Evolutionary conservation across 2,888 invertebrate species (phyloP), one percentile per base, ranked within the genome.

Genomic region (Lamproptera curius): DNA sequence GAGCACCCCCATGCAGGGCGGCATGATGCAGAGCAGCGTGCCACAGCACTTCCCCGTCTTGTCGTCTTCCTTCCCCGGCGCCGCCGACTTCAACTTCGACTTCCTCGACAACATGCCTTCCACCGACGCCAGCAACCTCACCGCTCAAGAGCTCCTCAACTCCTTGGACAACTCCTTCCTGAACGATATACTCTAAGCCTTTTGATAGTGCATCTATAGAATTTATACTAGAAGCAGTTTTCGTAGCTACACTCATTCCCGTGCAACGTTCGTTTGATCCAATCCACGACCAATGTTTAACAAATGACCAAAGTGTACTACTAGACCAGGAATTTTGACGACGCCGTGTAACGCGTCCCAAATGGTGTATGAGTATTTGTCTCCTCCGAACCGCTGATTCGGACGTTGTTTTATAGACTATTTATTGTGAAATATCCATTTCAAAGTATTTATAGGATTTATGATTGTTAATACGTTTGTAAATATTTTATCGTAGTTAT

Each of bases 21-120:
- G n/a, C n/a, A 52, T 59, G 43, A 42, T 52, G 2, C 53, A 46
- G 28, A 50, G 47, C 33, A 58, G 53, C 65, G 54, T 45, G 44
- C 11, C 37, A 11, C 52, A 63, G 45, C 65, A 70, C 42, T 81
- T 81, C 73, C 72, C 81, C 1, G 68, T 79, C 5, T 69, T 82
- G 44, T 62, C 87, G 62, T 75, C 88, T 63, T 79, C 86, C 65
- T 89, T 82, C 68, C 73, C 87, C 43, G 88, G 85, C 53, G 76
- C 89, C 53, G 73, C 89, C 6, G 94, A 95, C 80, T 94, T 96
- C 78, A 93, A 92, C 76, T 90, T 96, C 63, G 95, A 96, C 88
- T 95, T 95, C 85, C 90, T 95, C 53, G 96, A 96, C 76, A 94
- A 93, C 82, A 90, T 96, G 75, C 92, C 93, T 46, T 89, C 93